Evolutionary conservation across 2,888 invertebrate genomes (phyloP), one percentile per base, ranked within the genome.

Genomic region (Tiphia femorata): DNA sequence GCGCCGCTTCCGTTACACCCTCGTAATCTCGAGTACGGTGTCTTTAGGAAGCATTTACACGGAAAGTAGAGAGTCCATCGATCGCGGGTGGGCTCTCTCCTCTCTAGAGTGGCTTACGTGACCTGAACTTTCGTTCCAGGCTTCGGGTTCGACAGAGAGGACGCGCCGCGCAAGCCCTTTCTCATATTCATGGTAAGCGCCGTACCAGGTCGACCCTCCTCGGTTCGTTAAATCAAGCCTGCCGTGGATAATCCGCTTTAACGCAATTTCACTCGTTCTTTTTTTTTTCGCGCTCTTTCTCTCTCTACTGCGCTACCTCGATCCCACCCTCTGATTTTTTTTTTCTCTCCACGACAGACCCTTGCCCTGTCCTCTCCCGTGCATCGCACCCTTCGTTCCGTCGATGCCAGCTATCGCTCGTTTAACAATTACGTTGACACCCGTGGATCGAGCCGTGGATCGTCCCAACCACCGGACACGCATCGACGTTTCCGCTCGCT

Each of bases 41-140:
- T 51, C 49, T 60, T 64, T 56, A 35, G 56, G 47, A 60, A 53
- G 51, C 62, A 58, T 67, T 70, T 69, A 52, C 59, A 70, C 67
- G 67, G 70, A 59, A 69, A 70, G 70, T 70, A 51, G 64, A n/a
- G n/a, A 58, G 56, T 64, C 52, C 57, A 69, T 69, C 69, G 69
- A 70, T 70, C 70, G 67, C 20, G 23, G 46, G 30, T 23, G 55
- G 38, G n/a, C n/a, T n/a, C n/a, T n/a, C n/a, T n/a, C n/a, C n/a
- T n/a, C n/a, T n/a, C n/a, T n/a, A n/a, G 47, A 56, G 61, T 60
- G 49, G 62, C 62, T 70, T 70, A 70, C 64, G 64, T 70, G 69
- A 69, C 70, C 62, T 67, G 67, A 70, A 69, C 70, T 69, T 70
- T 55, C 59, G 70, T 69, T 62, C 58, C 54, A n/a, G 59, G 49